phyloP scores from a whole-genome alignment of 1,140 invertebrate genomes.

The Euwallacea similis region DNA sequence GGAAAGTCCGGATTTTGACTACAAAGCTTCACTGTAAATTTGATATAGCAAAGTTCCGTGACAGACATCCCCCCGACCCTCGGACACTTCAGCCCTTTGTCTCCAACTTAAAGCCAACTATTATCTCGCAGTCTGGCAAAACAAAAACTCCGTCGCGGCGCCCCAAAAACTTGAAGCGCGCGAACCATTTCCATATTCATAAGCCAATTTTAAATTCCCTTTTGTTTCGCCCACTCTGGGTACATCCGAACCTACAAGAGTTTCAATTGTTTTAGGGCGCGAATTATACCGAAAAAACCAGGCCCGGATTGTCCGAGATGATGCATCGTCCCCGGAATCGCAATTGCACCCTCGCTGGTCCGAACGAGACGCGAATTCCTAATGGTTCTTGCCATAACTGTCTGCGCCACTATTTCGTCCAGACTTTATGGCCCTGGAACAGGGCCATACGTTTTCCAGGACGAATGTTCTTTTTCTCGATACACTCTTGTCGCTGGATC shows the following conservation, averaged over 20 bases:
- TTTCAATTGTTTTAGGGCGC: constrained; percentile 6
- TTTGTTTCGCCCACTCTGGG: background rate
- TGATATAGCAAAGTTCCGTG: too few species aligned
- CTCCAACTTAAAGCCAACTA: background rate
- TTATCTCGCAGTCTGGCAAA: constrained; percentile 1
- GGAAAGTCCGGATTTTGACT: too few species aligned
- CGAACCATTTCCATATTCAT: constrained; percentile 3
- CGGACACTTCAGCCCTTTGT: too few species aligned
- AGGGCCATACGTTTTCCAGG: background rate
- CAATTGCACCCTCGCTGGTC: too few species aligned
- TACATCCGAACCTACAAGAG: constrained; percentile 1
- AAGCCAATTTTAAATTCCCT: constrained; percentile 4
- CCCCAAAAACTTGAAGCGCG: background rate
- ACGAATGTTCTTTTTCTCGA: background rate
- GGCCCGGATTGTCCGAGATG: too few species aligned
- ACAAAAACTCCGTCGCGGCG: background rate
- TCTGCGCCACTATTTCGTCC: background rate
- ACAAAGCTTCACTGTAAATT: too few species aligned
- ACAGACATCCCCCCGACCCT: too few species aligned
- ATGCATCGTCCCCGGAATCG: too few species aligned
- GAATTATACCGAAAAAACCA: background rate
- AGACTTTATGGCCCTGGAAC: background rate
- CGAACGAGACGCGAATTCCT: background rate
- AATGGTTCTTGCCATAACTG: constrained; percentile 3
- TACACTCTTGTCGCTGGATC: background rate